phyloP scores from a whole-genome alignment of 1,140 invertebrate species.

The Dreissena rostriformis region DNA sequence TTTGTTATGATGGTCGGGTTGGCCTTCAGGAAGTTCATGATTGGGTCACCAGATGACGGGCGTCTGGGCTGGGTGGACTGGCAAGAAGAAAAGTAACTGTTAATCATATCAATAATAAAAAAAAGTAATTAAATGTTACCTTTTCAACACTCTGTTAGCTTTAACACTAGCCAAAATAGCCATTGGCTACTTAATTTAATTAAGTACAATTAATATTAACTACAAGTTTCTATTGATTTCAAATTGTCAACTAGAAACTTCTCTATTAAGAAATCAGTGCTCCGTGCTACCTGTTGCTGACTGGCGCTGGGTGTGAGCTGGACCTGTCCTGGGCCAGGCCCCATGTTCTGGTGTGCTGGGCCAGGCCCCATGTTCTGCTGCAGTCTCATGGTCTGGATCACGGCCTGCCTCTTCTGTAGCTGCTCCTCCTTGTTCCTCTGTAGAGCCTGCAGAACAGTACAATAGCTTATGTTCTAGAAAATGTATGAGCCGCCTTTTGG shows the following conservation, averaged over 20 bases:
- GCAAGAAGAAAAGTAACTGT: too few relatives aligned
- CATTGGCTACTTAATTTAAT: too few relatives aligned
- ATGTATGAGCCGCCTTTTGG: too few relatives aligned
- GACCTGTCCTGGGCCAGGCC: background rate
- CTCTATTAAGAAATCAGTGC: too few relatives aligned
- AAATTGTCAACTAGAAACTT: too few relatives aligned
- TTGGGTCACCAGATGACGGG: slow-evolving; percentile 85
- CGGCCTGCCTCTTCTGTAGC: slow-evolving; percentile 72
- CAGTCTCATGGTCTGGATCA: slow-evolving; percentile 61
- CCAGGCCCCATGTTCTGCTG: background rate
- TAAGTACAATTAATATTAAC: too few relatives aligned
- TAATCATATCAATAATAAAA: too few relatives aligned
- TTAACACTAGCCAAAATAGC: too few relatives aligned
- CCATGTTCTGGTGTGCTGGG: slow-evolving; percentile 3
- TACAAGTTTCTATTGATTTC: too few relatives aligned
- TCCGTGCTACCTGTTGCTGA: background rate
- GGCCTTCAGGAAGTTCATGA: slow-evolving; percentile 80
- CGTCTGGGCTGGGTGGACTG: slow-evolving; percentile 6
- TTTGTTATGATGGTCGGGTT: slow-evolving; percentile 78
- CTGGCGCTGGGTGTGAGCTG: background rate
- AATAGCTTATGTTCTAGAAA: too few relatives aligned
- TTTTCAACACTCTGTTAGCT: too few relatives aligned
- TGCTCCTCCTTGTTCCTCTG: slow-evolving; percentile 76
- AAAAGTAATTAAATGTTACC: too few relatives aligned
- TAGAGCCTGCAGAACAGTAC: slow-evolving; percentile 67